Base-by-base conservation (phyloP, 1,140 invertebrate genomes). In the Eufriesea mexicana region DNA sequence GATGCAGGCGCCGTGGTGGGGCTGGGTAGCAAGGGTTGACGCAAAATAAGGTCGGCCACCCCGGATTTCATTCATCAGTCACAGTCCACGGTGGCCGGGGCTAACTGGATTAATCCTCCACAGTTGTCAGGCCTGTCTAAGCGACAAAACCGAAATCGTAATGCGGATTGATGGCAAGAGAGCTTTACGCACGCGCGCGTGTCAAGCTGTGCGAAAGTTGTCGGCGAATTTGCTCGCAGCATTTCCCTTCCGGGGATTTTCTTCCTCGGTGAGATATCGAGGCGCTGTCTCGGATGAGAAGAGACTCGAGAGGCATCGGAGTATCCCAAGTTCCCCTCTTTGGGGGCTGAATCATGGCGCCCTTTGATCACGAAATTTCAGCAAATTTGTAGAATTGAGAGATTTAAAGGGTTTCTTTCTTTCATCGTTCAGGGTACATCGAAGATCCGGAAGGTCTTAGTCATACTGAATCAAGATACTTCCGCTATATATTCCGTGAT, bases 21-120 rank as follows among this genome's bases (percentile, higher is more conserved):
- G 57, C 12, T 47, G 64, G 68, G 73, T n/a, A n/a, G 74, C 75
- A 75, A 79, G 75, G 87, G 85, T 57, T 86, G 85, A 87, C 84
- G 87, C 87, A 84, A 90, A 92, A 91, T 89, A 91, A 91, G 91
- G 90, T 92, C 91, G 90, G 85, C 88, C 62, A 92, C 92, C 92
- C 85, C 86, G 86, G 88, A 89, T 91, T 91, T 90, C 91, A 92
- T 92, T 92, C 92, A 92, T 92, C 91, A 86, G 91, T 91, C 90
- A 91, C 89, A 86, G 86, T 90, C 86, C 64, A 84, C 78, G 86
- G 72, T 81, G 79, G 67, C 76, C 62, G 28, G 68, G 35, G 54
- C 64, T 83, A 88, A 85, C 86, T 59, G 79, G 76, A 88, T 89
- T 89, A 88, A 89, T 89, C 67, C 78, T 75, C 47, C 49, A 61